Conservation (phyloP, 64 coral and sea anemone genomes). For the Pocillopora damicornis region DNA sequence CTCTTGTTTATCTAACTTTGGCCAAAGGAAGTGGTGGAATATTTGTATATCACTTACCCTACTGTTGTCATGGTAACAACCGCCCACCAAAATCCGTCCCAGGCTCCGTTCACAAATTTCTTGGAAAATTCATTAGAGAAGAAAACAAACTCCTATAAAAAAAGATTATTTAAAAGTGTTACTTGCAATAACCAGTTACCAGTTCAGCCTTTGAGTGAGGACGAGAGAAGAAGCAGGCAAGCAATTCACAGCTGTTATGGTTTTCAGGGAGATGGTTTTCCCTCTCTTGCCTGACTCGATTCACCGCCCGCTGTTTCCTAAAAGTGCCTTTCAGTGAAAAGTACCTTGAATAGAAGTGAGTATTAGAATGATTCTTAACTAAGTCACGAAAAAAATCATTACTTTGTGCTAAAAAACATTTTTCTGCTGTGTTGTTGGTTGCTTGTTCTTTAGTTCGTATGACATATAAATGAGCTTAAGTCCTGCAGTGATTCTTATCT, state of each 20-base stretch:
- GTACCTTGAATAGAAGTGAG: too few species aligned
- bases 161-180: neutral
- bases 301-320: too few species aligned
- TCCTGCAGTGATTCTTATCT: neutral
- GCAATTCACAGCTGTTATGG: too few species aligned
- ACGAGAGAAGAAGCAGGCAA: neutral
- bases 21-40: neutral
- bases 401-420: too few species aligned
- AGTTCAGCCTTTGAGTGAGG: neutral
- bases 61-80: constrained; percentile 96
- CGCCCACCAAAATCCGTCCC: constrained; percentile 94
- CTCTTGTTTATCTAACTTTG: too few species aligned
- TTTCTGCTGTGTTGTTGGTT: too few species aligned
- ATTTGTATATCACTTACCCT: constrained; percentile 47
- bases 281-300: too few species aligned
- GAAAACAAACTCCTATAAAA: constrained; percentile 54
- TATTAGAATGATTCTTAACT: too few species aligned
- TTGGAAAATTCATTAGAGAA: constrained; percentile 66
- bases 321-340: too few species aligned
- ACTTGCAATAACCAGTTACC: neutral
- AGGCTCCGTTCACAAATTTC: constrained; percentile 49
- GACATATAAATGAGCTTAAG: neutral
- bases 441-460: neutral
- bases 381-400: too few species aligned
- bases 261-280: too few species aligned